phyloP scores from a whole-genome alignment of 2,113 vertebrate species.

The Platysternon megacephalum region DNA sequence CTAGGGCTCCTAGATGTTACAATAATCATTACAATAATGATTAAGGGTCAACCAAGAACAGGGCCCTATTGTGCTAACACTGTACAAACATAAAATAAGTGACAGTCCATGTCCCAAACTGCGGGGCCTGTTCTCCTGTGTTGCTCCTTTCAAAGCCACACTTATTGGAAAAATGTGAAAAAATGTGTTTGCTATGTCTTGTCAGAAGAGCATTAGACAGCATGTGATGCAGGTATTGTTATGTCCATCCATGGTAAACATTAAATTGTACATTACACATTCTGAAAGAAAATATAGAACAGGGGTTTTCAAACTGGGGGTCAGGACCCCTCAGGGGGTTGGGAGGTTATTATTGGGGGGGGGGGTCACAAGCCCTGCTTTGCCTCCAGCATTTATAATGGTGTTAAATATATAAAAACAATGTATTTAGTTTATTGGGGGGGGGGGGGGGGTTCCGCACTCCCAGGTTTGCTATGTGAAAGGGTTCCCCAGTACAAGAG shows the following conservation, averaged over 20 bases:
- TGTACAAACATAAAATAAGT: neutral
- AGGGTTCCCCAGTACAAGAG: no score
- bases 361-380: no score
- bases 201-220: neutral
- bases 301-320: no score
- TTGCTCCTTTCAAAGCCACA: rapidly evolving
- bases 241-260: neutral
- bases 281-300: neutral
- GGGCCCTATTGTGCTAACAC: no score
- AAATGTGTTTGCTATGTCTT: neutral
- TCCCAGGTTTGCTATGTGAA: no score
- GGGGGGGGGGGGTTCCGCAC: rapidly evolving
- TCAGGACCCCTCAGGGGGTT: no score
- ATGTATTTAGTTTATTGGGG: no score
- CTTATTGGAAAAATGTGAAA: rapidly evolving
- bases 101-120: neutral
- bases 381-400: no score
- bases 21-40: no score
- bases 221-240: neutral
- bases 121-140: rapidly evolving
- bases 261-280: rapidly evolving
- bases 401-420: no score
- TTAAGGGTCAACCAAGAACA: neutral
- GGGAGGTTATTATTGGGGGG: no score
- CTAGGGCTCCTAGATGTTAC: no score